A percentile compares a stretch with the other conserved stretches of the same genome.
phyloP scores from a whole-genome alignment of 2,888 invertebrate genomes.

The Dryadula phaetusa region DNA sequence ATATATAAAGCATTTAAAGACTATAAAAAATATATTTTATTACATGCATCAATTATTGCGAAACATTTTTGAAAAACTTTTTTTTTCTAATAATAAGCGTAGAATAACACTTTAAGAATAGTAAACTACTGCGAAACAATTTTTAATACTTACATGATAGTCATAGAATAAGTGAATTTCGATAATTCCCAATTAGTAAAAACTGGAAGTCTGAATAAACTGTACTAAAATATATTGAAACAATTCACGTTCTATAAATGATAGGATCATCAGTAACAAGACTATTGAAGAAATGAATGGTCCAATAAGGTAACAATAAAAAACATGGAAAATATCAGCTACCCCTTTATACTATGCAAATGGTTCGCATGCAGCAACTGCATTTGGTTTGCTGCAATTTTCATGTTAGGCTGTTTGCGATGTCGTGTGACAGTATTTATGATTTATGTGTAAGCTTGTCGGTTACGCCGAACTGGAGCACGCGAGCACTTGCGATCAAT shows the following conservation, averaged over 20 bases:
- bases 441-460: conserved; percentile 65
- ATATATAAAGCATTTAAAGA: too few relatives aligned
- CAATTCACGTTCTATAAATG: conserved; percentile 12
- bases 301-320: conserved; percentile 50
- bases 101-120: too few relatives aligned
- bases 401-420: conserved; percentile 72
- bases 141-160: too few relatives aligned
- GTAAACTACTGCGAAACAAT: too few relatives aligned
- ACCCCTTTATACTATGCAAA: conserved; percentile 55
- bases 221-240: background rate
- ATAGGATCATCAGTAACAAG: conserved; percentile 26
- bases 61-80: too few relatives aligned
- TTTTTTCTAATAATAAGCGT: too few relatives aligned
- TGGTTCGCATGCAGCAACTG: conserved; percentile 74
- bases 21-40: too few relatives aligned
- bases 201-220: too few relatives aligned
- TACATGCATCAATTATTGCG: too few relatives aligned
- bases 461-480: conserved; percentile 56
- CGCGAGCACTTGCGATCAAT: conserved; percentile 75
- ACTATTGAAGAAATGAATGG: conserved; percentile 45
- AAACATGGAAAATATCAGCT: conserved; percentile 55
- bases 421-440: conserved; percentile 69
- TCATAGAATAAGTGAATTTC: background rate
- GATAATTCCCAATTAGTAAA: too few relatives aligned
- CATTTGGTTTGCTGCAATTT: conserved; percentile 78